Evolutionary conservation across 2,888 invertebrate genomes (phyloP).

Genomic region (Lumbricus terrestris): DNA sequence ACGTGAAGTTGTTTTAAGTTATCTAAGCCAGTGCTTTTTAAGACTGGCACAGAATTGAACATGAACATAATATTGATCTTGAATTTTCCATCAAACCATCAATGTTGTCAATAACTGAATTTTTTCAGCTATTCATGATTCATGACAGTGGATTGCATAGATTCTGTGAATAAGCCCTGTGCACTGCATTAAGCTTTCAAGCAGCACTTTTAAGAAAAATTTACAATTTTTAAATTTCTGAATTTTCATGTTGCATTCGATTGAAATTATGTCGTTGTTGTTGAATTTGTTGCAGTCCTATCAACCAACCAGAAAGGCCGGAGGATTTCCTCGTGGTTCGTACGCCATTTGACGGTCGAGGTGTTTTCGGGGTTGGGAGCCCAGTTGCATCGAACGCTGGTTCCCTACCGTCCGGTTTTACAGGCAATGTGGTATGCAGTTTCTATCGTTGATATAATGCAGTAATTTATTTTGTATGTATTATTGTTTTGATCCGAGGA

Average conservation of each 20-base stretch:
- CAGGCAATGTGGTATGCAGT: constrained; percentile 13
- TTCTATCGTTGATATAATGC: background rate
- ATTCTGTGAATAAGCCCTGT: background rate
- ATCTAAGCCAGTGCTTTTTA: background rate
- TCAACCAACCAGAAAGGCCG: constrained; percentile 33
- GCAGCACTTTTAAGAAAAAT: too few species aligned
- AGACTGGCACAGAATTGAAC: background rate
- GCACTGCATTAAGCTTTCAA: background rate
- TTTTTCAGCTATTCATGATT: background rate
- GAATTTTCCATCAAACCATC: background rate
- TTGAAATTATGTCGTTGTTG: background rate
- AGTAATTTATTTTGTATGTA: background rate
- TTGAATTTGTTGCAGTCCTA: constrained; percentile 20
- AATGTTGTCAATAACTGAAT: background rate
- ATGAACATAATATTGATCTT: background rate
- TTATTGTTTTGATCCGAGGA: background rate
- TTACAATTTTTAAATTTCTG: background rate
- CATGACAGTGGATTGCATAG: background rate
- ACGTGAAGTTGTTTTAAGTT: background rate
- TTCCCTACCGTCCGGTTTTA: background rate
- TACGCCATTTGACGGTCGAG: constrained; percentile 65
- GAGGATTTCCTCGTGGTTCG: constrained; percentile 82
- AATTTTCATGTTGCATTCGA: background rate
- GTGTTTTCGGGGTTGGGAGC: background rate
- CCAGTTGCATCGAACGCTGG: background rate